Evolutionary conservation across 2,797 vertebrate genomes (phyloP), one percentile per base, ranked within the genome.

Genomic region (Pampus argenteus): DNA sequence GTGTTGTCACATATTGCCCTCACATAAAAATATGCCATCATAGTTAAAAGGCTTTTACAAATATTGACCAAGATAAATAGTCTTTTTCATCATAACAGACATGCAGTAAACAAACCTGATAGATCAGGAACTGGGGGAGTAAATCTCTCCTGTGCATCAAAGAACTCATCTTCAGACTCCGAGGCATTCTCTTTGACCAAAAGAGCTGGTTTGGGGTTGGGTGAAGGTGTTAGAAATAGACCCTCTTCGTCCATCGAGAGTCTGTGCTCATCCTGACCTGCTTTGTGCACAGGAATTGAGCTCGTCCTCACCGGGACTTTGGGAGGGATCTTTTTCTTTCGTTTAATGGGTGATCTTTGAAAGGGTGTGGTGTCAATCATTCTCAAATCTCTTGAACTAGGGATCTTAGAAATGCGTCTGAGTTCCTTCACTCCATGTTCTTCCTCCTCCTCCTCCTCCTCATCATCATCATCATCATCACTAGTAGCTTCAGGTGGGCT

Each of bases 121-220:
- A 88, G 71, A 66, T 91, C 94, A 1, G 88, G 90, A 29, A 96
- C 84, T 71, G 94, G 91, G 6, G 95, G 93, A 42, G 95, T 96
- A 25, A 99, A 94, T 84, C 94, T 94, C 79, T 99, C 97, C 17
- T 95, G 94, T 18, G 97, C 97, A 11, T 99, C 97, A 59, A 96
- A 98, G 91, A 97, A 98, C 84, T 99, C 98, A 50, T 99, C 97
- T 44, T 99, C 98, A 5, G 98, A 99, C 54, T 99, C 98, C 1
- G 98, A 99, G 73, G 91, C 96, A 74, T 93, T 95, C 23, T 97
- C 96, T 72, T 93, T 95, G 57, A 91, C 89, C 61, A 79, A 92
- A 86, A 77, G 93, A 84, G 0, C 64, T 81, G 2, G 92, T 92
- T 72, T 93, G 68, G 83, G 9, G 36, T 92, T 91, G 10, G 91